phyloP scores from a whole-genome alignment of 2,888 invertebrate species.

The Drosophila neutralis region DNA sequence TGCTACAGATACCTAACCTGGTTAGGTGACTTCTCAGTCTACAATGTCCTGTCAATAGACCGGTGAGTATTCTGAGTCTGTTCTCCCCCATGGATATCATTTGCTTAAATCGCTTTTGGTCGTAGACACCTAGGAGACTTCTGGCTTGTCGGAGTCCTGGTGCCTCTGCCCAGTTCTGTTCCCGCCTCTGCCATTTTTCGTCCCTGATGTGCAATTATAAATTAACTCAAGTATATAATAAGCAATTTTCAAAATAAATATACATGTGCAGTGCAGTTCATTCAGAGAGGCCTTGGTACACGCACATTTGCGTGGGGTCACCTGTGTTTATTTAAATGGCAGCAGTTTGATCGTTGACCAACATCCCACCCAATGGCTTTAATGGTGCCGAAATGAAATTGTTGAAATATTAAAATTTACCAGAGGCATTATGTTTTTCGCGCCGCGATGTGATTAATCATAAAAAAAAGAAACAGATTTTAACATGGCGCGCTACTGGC shows the following conservation, averaged over 20 bases:
- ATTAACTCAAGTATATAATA: neutral
- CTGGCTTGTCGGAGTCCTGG: too few relatives aligned
- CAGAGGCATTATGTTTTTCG: slow-evolving; percentile 49
- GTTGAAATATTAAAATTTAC: slow-evolving; percentile 57
- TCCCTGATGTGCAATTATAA: neutral
- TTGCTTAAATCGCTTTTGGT: too few relatives aligned
- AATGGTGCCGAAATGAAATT: slow-evolving; percentile 53
- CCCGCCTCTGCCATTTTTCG: too few relatives aligned
- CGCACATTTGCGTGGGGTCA: neutral
- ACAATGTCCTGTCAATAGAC: too few relatives aligned
- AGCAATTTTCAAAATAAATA: neutral
- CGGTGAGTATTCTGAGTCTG: too few relatives aligned
- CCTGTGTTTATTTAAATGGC: neutral
- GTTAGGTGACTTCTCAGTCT: too few relatives aligned
- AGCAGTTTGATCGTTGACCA: slow-evolving; percentile 28
- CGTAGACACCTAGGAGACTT: too few relatives aligned
- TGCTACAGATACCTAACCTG: too few relatives aligned
- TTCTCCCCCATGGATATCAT: too few relatives aligned
- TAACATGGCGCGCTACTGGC: slow-evolving; percentile 48
- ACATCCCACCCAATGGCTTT: slow-evolving; percentile 13
- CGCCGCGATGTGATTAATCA: slow-evolving; percentile 66
- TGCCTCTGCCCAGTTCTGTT: too few relatives aligned
- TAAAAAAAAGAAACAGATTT: slow-evolving; percentile 64
- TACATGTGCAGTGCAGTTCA: neutral
- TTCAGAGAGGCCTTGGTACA: neutral